phyloP scores from a whole-genome alignment of 2,797 vertebrate genomes.

The Anguilla obscura region DNA sequence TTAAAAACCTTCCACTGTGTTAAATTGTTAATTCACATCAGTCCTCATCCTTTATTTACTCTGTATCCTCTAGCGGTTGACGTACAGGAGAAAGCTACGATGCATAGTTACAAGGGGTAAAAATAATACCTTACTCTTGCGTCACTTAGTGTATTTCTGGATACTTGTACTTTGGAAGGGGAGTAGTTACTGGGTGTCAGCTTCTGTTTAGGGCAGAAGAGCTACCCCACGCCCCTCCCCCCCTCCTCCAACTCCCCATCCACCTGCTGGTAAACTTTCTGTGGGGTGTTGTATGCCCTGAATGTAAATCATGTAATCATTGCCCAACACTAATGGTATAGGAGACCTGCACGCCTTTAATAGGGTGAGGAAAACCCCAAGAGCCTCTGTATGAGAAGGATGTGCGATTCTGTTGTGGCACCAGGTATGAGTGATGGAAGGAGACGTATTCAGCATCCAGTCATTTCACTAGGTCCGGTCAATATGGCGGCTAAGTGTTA shows the following conservation, averaged over 20 bases:
- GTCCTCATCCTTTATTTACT: not conserved
- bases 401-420: not conserved
- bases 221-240: not conserved
- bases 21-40: slow-evolving; percentile 18
- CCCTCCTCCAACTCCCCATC: not conserved
- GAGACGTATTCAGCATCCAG: not conserved
- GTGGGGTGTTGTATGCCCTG: not conserved
- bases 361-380: slow-evolving; percentile 36
- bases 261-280: slow-evolving; percentile 22
- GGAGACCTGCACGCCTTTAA: not conserved
- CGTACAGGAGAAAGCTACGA: slow-evolving; percentile 44
- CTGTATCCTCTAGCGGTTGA: slow-evolving; percentile 35
- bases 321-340: not conserved
- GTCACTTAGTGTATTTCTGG: slow-evolving; percentile 63
- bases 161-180: slow-evolving; percentile 47
- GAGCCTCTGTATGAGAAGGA: slow-evolving; percentile 37
- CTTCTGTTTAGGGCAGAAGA: slow-evolving; percentile 48
- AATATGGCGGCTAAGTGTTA: not conserved
- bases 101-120: slow-evolving; percentile 71
- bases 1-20: not conserved
- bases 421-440: not conserved
- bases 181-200: slow-evolving; percentile 43
- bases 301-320: not conserved
- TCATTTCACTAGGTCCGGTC: not conserved
- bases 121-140: slow-evolving; percentile 67